Percentiles rank a stretch among this genome's conserved stretches.
phyloP scores from a whole-genome alignment of 2,888 invertebrate species.

The Tetranychus truncatus region DNA sequence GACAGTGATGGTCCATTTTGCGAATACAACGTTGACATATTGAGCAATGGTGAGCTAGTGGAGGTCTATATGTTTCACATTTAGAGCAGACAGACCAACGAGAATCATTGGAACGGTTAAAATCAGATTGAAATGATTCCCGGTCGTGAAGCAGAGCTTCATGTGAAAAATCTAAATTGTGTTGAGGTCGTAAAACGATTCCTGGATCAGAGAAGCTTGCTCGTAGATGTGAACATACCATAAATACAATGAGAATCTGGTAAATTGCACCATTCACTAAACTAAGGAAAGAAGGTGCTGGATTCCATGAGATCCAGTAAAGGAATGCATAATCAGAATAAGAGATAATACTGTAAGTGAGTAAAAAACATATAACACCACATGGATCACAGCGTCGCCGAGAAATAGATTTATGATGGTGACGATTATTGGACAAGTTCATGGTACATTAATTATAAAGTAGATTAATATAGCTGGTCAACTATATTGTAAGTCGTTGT shows the following conservation, averaged over 20 bases:
- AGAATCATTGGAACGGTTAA: neutral
- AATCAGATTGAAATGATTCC: constrained; percentile 4
- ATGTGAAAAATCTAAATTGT: constrained; percentile 45
- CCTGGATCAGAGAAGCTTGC: constrained; percentile 79
- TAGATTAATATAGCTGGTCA: neutral
- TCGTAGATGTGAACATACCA: constrained; percentile 56
- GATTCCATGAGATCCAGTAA: neutral
- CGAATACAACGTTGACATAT: constrained; percentile 63
- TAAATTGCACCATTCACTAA: constrained; percentile 14
- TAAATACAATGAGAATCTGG: constrained; percentile 44
- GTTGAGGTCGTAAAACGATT: constrained; percentile 49
- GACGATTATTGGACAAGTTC: neutral
- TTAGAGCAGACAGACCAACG: constrained; percentile 58
- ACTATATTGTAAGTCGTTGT: neutral
- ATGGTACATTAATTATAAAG: neutral
- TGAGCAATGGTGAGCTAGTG: constrained; percentile 68
- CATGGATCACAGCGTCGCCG: constrained; percentile 35
- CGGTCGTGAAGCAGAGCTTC: neutral
- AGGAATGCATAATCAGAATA: constrained; percentile 70
- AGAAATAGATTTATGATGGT: constrained; percentile 11
- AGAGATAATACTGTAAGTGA: constrained; percentile 58
- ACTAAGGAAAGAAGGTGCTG: neutral
- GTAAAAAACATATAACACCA: constrained; percentile 53
- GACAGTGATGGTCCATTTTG: constrained; percentile 69
- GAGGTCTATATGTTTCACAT: constrained; percentile 62